These are phyloP conservation scores for Gambusia yucatana DNA, from an alignment of 2,797 vertebrate genomes.

Conservation along the genomic window DNA sequence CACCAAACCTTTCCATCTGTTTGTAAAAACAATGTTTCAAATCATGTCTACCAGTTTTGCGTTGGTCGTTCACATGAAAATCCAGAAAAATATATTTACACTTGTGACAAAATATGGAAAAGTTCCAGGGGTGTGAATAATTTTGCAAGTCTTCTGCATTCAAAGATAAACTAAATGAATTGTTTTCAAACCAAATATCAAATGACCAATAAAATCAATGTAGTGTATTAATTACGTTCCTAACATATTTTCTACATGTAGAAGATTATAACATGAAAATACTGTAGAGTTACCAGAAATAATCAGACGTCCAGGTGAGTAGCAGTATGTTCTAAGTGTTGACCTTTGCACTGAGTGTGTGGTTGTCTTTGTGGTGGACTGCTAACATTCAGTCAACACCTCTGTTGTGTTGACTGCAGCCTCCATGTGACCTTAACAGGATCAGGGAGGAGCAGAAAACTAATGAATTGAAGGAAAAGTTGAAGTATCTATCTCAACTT, in stretches of 20 bases:
- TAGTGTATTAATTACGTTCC: too few species aligned
- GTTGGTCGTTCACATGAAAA: not conserved
- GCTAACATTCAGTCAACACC: not conserved
- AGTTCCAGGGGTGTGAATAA: not conserved
- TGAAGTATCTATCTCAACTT: not conserved
- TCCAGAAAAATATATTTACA: not conserved
- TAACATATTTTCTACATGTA: too few species aligned
- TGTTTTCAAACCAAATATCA: too few species aligned
- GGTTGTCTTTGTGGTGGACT: not conserved
- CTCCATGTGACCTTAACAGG: not conserved
- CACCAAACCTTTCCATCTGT: too few species aligned
- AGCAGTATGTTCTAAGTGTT: not conserved
- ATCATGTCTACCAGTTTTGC: not conserved
- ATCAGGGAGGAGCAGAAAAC: not conserved
- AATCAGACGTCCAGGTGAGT: not conserved
- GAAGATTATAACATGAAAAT: too few species aligned
- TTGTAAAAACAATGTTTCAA: too few species aligned
- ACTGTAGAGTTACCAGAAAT: too few species aligned
- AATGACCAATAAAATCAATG: too few species aligned
- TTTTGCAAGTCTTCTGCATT: too few species aligned
- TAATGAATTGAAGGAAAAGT: not conserved
- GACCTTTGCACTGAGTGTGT: not conserved
- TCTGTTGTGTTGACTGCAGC: not conserved
- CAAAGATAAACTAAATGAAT: too few species aligned
- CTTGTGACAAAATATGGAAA: not conserved